A percentile compares a stretch with the other conserved stretches of the same genome.
Conservation (phyloP, 2,113 vertebrate genomes). For the Eurypyga helias region DNA sequence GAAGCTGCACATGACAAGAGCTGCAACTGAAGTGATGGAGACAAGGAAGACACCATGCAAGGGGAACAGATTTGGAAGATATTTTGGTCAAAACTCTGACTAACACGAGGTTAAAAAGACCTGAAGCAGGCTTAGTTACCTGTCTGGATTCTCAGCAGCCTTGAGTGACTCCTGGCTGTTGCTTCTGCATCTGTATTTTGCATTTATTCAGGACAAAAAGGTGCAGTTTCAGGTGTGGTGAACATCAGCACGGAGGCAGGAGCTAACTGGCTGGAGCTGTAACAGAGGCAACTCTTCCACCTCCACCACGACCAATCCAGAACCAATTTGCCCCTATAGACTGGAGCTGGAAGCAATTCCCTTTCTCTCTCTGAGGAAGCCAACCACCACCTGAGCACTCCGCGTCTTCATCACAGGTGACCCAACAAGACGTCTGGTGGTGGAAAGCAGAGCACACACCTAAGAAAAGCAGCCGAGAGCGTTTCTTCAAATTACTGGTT, state of each 20-base stretch:
- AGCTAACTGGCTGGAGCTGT: neutral
- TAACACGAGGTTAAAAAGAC: neutral
- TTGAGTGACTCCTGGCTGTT: neutral
- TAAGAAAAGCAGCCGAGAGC: neutral
- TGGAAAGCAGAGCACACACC: neutral
- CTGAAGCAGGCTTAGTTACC: neutral
- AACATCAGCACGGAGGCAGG: neutral
- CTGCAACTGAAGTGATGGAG: neutral
- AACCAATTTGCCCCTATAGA: neutral
- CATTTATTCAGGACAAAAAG: neutral
- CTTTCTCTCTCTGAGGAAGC: neutral
- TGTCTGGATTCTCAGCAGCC: neutral
- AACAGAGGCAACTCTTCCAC: neutral
- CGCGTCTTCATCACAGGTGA: fast-evolving
- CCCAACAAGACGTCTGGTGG: neutral
- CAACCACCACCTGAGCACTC: neutral
- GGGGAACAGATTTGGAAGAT: neutral
- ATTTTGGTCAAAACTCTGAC: neutral
- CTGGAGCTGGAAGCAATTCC: neutral
- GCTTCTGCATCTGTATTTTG: neutral
- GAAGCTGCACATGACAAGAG: neutral
- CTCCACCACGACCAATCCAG: neutral
- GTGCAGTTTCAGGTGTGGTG: neutral
- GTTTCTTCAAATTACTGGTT: conserved; percentile 1
- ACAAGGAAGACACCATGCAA: fast-evolving